These are phyloP conservation scores for Gobio occitaniae DNA, from an alignment of 2,797 vertebrate genomes.

Conservation along the genomic window DNA sequence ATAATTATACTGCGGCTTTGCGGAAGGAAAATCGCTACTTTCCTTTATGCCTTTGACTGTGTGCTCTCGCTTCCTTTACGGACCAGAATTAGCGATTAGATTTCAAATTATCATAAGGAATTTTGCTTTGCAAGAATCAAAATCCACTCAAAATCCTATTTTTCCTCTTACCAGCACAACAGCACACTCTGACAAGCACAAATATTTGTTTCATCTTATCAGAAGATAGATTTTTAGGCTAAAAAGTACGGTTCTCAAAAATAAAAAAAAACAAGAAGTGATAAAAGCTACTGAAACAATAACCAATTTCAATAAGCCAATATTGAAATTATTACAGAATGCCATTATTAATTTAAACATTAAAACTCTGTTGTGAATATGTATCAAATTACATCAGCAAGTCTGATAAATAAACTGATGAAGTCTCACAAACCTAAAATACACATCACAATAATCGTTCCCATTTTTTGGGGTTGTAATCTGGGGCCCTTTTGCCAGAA, in stretches of 20 bases:
- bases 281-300: not conserved
- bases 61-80: not conserved
- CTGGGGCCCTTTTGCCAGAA: not conserved
- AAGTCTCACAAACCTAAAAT: not conserved
- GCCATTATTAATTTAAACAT: not conserved
- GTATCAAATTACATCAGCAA: not conserved
- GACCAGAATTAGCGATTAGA: not conserved
- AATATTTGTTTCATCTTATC: not conserved
- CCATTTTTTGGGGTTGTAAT: not conserved
- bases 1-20: conserved; percentile 1
- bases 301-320: not conserved
- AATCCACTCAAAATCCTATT: not conserved
- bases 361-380: not conserved
- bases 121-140: not conserved
- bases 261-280: not conserved
- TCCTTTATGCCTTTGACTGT: conserved; percentile 29
- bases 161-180: not conserved
- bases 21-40: conserved; percentile 24
- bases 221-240: not conserved
- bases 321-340: not conserved
- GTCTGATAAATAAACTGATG: too few relatives aligned
- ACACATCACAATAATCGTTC: not conserved
- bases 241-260: not conserved
- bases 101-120: not conserved
- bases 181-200: not conserved